phyloP scores from a whole-genome alignment of 37 sponge, comb jelly and placozoan species.

The Beroe forskalii region DNA sequence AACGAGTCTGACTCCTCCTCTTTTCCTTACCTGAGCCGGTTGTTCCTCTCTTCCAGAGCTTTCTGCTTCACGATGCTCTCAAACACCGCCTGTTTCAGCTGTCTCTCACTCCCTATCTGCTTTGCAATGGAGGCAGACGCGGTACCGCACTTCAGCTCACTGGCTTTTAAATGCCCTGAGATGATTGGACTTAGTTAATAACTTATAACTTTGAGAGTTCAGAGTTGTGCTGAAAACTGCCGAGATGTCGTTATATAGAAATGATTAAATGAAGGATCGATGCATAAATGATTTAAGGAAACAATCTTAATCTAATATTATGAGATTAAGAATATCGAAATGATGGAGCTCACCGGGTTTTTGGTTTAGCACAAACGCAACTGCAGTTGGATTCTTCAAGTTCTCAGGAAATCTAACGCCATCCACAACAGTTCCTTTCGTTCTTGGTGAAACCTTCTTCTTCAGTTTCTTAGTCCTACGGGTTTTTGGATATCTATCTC shows the following conservation, averaged over 20 bases:
- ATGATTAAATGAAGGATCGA: too few species aligned
- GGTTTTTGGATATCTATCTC: neutral
- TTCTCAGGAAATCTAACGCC: constrained; percentile 71
- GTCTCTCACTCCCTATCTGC: constrained; percentile 50
- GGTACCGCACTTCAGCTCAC: constrained; percentile 17
- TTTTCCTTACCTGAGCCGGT: constrained; percentile 24
- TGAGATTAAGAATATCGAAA: too few species aligned
- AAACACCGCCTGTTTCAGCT: constrained; percentile 52
- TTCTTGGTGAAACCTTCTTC: neutral
- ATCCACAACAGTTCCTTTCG: constrained; percentile 42
- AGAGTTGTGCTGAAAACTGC: too few species aligned
- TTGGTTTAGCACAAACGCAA: constrained; percentile 72
- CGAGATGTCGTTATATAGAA: too few species aligned
- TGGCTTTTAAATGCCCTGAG: constrained; percentile 61
- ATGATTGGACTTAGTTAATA: too few species aligned
- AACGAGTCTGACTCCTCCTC: too few species aligned
- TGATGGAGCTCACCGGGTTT: constrained; percentile 72
- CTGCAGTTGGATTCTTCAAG: constrained; percentile 72
- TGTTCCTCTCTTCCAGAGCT: constrained; percentile 44
- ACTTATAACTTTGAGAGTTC: too few species aligned
- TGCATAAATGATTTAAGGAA: too few species aligned
- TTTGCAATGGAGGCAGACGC: constrained; percentile 18
- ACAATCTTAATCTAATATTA: too few species aligned
- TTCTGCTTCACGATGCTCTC: constrained; percentile 53
- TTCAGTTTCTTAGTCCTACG: neutral